Conservation (phyloP, 2,797 vertebrate species). For the Micrastur ruficollis region DNA sequence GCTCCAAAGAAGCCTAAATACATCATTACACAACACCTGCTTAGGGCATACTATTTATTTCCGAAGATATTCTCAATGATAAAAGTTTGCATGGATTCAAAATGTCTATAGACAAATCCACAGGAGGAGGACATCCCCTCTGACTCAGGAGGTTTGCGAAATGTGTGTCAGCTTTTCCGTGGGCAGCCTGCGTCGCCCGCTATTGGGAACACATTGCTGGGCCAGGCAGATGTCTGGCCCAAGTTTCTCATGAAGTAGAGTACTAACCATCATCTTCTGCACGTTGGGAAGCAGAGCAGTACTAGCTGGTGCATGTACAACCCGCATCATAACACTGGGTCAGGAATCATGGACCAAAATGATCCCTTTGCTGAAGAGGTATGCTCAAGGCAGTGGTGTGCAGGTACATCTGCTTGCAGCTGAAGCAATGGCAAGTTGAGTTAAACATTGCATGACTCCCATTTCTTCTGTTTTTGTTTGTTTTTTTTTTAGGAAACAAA, state of each 20-base stretch:
- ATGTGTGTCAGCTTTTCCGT: fast-evolving
- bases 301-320: background rate
- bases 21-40: background rate
- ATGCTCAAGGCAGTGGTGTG: background rate
- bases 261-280: background rate
- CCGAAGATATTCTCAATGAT: background rate
- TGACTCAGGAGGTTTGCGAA: background rate
- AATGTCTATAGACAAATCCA: background rate
- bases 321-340: background rate
- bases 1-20: background rate
- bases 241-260: background rate
- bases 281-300: background rate
- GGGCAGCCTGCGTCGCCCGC: fast-evolving
- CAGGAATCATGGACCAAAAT: background rate
- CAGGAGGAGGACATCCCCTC: background rate
- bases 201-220: background rate
- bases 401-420: background rate
- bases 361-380: background rate
- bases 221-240: background rate
- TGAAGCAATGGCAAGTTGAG: background rate
- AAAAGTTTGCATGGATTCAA: background rate
- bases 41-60: background rate
- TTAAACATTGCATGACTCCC: background rate
- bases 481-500: slow-evolving; percentile 86
- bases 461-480: background rate